phyloP scores from a whole-genome alignment of 2,888 invertebrate genomes.

The Tenthredo notha region DNA sequence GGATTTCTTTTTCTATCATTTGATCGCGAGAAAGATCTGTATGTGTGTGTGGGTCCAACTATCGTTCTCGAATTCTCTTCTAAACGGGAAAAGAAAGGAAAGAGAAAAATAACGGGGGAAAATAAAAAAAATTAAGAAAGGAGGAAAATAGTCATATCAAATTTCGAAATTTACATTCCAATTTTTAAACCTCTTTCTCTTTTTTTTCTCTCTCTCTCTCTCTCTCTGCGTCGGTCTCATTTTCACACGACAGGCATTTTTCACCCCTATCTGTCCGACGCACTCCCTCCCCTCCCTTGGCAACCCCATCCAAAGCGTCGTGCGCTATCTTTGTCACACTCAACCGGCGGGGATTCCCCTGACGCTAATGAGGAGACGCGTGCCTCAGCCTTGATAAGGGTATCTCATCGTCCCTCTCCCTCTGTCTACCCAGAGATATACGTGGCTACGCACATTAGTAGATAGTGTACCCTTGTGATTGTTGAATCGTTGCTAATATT shows the following conservation, averaged over 20 bases:
- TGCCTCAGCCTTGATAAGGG: constrained; percentile 68
- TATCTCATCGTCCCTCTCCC: constrained; percentile 57
- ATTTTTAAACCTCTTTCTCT: constrained; percentile 45
- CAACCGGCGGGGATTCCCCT: constrained; percentile 55
- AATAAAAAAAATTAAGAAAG: neutral
- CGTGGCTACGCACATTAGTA: neutral
- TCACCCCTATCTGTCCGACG: constrained; percentile 61
- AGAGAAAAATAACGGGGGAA: neutral
- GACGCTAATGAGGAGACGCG: constrained; percentile 70
- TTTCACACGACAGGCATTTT: constrained; percentile 58
- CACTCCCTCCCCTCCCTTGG: constrained; percentile 30
- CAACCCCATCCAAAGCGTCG: constrained; percentile 49
- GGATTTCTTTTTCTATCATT: constrained; percentile 22
- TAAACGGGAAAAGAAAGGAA: neutral
- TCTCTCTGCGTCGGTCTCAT: constrained; percentile 50
- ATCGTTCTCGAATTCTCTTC: neutral
- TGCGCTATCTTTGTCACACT: constrained; percentile 64
- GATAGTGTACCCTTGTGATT: neutral
- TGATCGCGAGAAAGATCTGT: neutral
- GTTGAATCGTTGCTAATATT: neutral
- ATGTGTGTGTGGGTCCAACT: neutral
- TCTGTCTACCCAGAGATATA: neutral
- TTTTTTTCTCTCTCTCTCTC: constrained; percentile 25
- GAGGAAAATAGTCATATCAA: neutral
- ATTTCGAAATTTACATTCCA: constrained; percentile 39